Evolutionary conservation across 2,797 vertebrate species (phyloP).

Genomic region (Leucoraja ocellata): DNA sequence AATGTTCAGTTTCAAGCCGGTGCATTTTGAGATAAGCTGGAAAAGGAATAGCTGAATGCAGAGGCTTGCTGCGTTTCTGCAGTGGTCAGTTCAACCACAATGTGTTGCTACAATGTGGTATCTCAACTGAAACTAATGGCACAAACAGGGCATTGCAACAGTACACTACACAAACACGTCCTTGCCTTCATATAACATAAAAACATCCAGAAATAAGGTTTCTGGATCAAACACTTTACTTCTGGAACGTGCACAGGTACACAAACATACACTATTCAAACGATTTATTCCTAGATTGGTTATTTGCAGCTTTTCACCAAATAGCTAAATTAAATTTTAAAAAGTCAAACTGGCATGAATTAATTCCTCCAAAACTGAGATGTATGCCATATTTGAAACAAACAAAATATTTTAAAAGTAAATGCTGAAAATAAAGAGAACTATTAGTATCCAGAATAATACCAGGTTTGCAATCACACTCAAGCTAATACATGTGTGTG

Average conservation of each 20-base stretch:
- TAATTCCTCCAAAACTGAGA: neutral
- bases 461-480: neutral
- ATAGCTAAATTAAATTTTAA: neutral
- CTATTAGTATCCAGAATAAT: neutral
- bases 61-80: neutral
- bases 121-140: neutral
- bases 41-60: neutral
- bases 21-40: neutral
- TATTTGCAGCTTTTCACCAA: no score
- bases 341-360: neutral
- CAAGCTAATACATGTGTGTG: neutral
- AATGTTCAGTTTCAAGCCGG: neutral
- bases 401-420: no score
- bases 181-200: neutral
- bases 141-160: neutral
- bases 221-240: neutral
- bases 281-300: neutral
- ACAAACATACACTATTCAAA: neutral
- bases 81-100: constrained; percentile 13
- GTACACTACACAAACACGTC: neutral
- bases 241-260: no score
- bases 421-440: neutral
- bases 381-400: neutral
- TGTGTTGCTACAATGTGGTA: neutral
- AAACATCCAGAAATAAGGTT: neutral